phyloP scores from a whole-genome alignment of 2,797 vertebrate genomes.

The Artibeus jamaicensis region DNA sequence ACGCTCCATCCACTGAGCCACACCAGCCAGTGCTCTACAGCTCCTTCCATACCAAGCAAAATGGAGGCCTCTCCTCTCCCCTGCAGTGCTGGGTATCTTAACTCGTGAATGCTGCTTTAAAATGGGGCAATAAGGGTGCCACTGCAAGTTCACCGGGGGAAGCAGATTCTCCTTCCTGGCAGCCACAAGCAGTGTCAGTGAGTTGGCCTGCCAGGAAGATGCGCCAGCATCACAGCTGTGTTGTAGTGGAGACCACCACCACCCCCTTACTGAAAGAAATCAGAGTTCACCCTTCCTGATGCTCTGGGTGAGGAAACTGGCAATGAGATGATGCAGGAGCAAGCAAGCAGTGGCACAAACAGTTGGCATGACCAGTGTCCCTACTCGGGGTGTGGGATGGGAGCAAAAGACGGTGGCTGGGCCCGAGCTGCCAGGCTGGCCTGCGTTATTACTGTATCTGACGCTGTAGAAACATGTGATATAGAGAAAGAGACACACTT shows the following conservation, averaged over 20 bases:
- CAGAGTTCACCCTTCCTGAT: background rate
- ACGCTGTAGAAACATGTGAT: background rate
- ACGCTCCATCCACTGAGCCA: background rate
- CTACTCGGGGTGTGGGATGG: background rate
- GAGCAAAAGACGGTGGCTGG: background rate
- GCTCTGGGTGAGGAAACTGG: background rate
- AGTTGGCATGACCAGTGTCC: background rate
- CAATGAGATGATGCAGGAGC: background rate
- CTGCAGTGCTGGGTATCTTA: background rate
- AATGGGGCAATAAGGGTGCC: background rate
- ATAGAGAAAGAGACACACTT: background rate
- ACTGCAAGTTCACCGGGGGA: background rate
- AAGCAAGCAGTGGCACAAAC: background rate
- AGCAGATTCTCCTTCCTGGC: background rate
- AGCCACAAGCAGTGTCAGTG: background rate
- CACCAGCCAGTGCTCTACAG: background rate
- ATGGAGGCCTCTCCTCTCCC: background rate
- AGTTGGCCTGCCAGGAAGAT: background rate
- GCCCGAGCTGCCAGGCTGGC: background rate
- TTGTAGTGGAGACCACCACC: background rate
- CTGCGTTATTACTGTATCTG: background rate
- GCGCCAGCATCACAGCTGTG: background rate
- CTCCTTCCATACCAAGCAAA: background rate
- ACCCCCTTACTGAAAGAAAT: background rate
- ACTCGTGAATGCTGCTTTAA: background rate